Evolutionary conservation across 2,113 vertebrate species (phyloP).

Genomic region (Aythya baeri): DNA sequence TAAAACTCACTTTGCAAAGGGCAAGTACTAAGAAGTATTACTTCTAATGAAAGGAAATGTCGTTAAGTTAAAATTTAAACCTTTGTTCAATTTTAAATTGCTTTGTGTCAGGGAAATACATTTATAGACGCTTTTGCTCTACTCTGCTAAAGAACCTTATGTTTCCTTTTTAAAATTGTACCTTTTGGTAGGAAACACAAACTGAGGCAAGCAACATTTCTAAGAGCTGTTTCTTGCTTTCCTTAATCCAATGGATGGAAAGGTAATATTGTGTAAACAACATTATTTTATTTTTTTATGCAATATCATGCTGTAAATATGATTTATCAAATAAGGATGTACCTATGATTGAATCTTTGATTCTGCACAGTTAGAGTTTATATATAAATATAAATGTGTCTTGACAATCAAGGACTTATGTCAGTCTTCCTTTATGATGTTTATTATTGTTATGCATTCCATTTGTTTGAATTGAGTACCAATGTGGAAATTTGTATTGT

Average conservation of each 20-base stretch:
- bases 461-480: slow-evolving; percentile 87
- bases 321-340: slow-evolving; percentile 84
- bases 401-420: slow-evolving; percentile 92
- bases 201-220: slow-evolving; percentile 81
- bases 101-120: slow-evolving; percentile 82
- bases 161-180: slow-evolving; percentile 75
- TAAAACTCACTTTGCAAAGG: slow-evolving; percentile 65
- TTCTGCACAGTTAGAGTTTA: slow-evolving; percentile 88
- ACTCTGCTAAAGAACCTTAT: slow-evolving; percentile 70
- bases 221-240: slow-evolving; percentile 83
- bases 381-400: slow-evolving; percentile 87
- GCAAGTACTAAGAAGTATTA: slow-evolving; percentile 75
- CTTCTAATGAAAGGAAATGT: slow-evolving; percentile 61
- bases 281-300: slow-evolving; percentile 89
- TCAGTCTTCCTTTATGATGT: slow-evolving; percentile 83
- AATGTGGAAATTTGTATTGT: slow-evolving; percentile 82
- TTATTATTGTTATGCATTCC: slow-evolving; percentile 84
- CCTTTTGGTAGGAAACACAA: slow-evolving; percentile 78
- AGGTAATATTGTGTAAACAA: slow-evolving; percentile 84
- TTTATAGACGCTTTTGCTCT: slow-evolving; percentile 77
- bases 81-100: slow-evolving; percentile 69
- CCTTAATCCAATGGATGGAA: slow-evolving; percentile 85
- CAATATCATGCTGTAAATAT: slow-evolving; percentile 85
- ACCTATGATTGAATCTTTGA: slow-evolving; percentile 85
- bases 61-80: slow-evolving; percentile 71